Percentiles rank a stretch among this genome's conserved stretches.
Conservation (phyloP, 2,113 vertebrate genomes). For the Cryptotis parvus region DNA sequence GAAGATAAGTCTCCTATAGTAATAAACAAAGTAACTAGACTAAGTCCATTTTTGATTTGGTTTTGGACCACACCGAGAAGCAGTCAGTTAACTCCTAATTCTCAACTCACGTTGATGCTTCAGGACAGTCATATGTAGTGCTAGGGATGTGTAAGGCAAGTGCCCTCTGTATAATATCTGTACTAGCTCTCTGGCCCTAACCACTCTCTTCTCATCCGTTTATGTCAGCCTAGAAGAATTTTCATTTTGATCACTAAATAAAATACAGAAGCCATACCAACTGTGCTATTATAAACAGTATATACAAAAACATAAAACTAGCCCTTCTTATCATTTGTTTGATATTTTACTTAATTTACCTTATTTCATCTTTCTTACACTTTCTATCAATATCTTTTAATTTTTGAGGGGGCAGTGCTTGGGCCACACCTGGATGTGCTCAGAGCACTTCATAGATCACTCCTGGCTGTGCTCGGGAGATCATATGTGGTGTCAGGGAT, state of each 20-base stretch:
- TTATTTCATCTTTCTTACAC: conserved; percentile 43
- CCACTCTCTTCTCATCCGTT: neutral
- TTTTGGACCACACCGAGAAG: no score
- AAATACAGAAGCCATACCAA: neutral
- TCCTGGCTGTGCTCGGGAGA: no score
- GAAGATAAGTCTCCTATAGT: neutral
- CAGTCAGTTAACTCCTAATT: no score
- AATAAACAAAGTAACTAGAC: conserved; percentile 38
- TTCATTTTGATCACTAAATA: conserved; percentile 49
- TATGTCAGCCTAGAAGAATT: neutral
- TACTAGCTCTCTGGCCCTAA: no score
- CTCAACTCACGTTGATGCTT: neutral
- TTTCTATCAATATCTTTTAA: neutral
- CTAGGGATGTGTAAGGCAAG: no score
- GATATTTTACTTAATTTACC: neutral
- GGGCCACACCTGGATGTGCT: no score
- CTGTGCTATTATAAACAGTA: neutral
- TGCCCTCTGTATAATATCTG: no score
- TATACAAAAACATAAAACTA: neutral
- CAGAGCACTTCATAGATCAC: no score
- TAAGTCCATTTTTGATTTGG: neutral
- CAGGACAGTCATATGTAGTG: no score
- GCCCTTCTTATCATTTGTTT: neutral
- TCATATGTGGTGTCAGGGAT: no score
- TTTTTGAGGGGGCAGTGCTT: neutral